Evolutionary conservation across 2,113 vertebrate genomes (phyloP), one percentile per base, ranked within the genome.

Genomic region (Malurus melanocephalus): DNA sequence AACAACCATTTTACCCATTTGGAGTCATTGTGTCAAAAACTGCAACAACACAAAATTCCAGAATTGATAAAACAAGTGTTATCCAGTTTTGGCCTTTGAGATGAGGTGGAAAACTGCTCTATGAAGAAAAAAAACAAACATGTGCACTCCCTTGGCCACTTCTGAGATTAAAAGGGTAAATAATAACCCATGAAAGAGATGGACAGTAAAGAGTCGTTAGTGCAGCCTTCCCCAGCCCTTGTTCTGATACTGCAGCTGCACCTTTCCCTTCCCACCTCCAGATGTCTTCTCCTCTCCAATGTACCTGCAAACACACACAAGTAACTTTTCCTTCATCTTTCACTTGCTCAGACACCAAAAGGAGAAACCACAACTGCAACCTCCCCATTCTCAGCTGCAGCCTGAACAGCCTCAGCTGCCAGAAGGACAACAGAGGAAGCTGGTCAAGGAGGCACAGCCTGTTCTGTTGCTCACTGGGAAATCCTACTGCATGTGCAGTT

Each of bases 401-500:
- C 71, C 45, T 15, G 16, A 30, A 13, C 23, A 59, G 42, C 53
- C 66, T n/a, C 38, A 45, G 46, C n/a, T 35, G 48, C 23, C 56
- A 40, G 30, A 4, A 77, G 61, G 13, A 67, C 23, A 60, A 10
- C 6, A 2, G 7, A 33, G 7, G 7, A 38, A 62, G 81, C 11
- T 13, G 46, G 19, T 19, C 7, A 3, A 64, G 46, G 43, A 40
- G 15, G 26, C 32, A 53, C 38, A 66, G 61, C 48, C 56, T 0
- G 0, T 48, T 49, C 2, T 0, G 40, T 81, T 49, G 38, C 69
- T 66, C 1, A 0, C 4, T 66, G 49, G n/a, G 40, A 89, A 71
- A 52, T 42, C 64, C 27, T 45, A 21, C 16, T 60, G 66, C 57
- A 57, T 8, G 4, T 3, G 10, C 11, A 51, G 35, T 28, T 60